Evolutionary conservation across 2,113 vertebrate genomes (phyloP).

Genomic region (Silurus meridionalis): DNA sequence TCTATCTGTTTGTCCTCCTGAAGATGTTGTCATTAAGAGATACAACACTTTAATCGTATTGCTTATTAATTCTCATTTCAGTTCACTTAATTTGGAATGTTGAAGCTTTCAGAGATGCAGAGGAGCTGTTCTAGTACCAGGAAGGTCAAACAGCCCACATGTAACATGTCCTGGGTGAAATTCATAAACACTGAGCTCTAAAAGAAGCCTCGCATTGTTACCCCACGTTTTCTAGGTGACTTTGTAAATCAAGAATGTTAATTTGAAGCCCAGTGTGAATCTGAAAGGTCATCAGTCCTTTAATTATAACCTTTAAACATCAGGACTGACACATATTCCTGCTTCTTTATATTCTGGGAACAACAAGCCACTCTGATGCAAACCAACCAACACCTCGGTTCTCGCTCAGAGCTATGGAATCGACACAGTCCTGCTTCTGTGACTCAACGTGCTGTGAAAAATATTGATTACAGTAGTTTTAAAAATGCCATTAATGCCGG

Average conservation of each 20-base stretch:
- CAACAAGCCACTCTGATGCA: neutral
- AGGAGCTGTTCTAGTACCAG: neutral
- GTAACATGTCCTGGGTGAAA: neutral
- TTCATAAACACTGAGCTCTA: neutral
- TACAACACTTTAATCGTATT: neutral
- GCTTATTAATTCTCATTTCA: neutral
- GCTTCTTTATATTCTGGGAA: neutral
- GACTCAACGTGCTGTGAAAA: neutral
- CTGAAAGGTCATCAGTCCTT: constrained; percentile 15
- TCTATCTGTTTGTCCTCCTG: neutral
- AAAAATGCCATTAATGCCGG: neutral
- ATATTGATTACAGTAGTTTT: constrained; percentile 12
- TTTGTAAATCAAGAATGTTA: constrained; percentile 3
- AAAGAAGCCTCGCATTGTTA: neutral
- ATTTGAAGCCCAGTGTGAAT: constrained; percentile 1
- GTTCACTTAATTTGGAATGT: neutral
- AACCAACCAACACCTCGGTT: neutral
- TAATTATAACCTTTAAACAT: neutral
- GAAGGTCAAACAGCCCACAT: neutral
- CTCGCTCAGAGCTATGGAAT: neutral
- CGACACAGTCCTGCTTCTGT: neutral
- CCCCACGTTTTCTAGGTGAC: neutral
- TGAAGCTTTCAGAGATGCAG: neutral
- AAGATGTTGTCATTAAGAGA: neutral
- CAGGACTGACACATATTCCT: neutral